A percentile compares a stretch with the other conserved stretches of the same genome.
These are phyloP conservation scores for Zhengitettix transpicula DNA, from an alignment of 2,888 invertebrate genomes.

Conservation along the genomic window DNA sequence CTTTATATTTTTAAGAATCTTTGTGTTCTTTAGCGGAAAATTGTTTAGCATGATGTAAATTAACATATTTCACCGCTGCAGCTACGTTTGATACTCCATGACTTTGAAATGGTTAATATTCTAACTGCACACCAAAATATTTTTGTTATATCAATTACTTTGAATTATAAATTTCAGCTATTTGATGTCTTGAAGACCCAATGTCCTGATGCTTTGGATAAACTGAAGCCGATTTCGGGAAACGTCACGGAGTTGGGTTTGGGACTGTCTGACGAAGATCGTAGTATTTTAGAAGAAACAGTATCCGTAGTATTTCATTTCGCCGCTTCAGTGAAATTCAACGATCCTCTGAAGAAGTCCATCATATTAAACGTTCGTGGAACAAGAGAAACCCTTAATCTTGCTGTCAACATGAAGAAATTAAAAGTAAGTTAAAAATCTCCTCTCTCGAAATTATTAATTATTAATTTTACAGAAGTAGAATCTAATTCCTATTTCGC, in stretches of 20 bases:
- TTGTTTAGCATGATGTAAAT: too few relatives aligned
- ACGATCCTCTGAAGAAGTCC: not conserved
- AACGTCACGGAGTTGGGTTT: slow-evolving; percentile 39
- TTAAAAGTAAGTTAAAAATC: not conserved
- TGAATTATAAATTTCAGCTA: slow-evolving; percentile 25
- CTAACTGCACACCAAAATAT: too few relatives aligned
- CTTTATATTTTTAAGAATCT: too few relatives aligned
- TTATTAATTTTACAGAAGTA: too few relatives aligned
- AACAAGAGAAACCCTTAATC: not conserved
- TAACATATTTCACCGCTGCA: too few relatives aligned
- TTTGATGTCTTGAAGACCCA: slow-evolving; percentile 40
- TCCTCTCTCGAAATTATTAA: too few relatives aligned
- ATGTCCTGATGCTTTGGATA: slow-evolving; percentile 35
- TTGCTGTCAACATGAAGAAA: not conserved
- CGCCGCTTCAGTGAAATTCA: too few relatives aligned
- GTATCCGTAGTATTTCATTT: not conserved
- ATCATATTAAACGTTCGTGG: slow-evolving; percentile 1
- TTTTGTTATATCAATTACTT: too few relatives aligned
- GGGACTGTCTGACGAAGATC: slow-evolving; percentile 34
- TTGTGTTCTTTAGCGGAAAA: too few relatives aligned
- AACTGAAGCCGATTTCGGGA: slow-evolving; percentile 47
- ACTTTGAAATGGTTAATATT: too few relatives aligned
- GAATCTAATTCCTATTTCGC: too few relatives aligned
- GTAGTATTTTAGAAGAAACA: slow-evolving; percentile 20
- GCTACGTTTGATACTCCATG: too few relatives aligned